Base-by-base conservation (phyloP, 2,888 invertebrate species). In the Drosophila nr. medialis region DNA sequence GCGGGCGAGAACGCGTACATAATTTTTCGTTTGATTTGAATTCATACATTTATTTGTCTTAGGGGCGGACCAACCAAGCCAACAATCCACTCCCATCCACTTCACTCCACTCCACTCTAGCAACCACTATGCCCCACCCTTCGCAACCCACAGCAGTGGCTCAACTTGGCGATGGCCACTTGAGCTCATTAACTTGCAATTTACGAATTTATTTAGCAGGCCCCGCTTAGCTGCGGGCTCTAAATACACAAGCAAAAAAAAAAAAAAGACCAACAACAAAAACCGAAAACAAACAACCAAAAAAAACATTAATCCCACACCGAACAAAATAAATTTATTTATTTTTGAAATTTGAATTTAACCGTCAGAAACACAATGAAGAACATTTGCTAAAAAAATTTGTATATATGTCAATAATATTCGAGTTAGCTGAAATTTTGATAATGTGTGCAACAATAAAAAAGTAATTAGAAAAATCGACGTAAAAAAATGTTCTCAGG, bases 111-210 rank as follows among this genome's bases (percentile, higher is more conserved):
- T 53, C 36, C 40, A 56, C 51, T 53, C 48, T 32, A 62, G 45
- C 40, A 50, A 50, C n/a, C 54, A 54, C 40, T 30, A 38, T 40
- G 15, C 36, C 55, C 38, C 36, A 21, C 49, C 8, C 30, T 24
- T 27, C 40, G 21, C 29, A 38, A 42, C 34, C 58, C 53, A 36
- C 42, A 49, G 69, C 55, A 40, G 40, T 27, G 38, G 58, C 54
- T 42, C 55, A 65, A 65, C 59, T 61, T 61, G 61, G 61, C 61
- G 34, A 40, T 53, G 60, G 60, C 74, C 86, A 87, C 87, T 87
- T 87, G 77, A 87, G 87, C 89, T 89, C 87, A 87, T 87, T 87
- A 89, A 82, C 75, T 87, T 75, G 78, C 80, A 82, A 89, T 86
- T 77, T 64, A 64, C 40, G 51, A 42, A 67, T 51, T 29, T 29